Evolutionary conservation across 2,113 vertebrate genomes (phyloP).

Genomic region (Probosciger aterrimus): DNA sequence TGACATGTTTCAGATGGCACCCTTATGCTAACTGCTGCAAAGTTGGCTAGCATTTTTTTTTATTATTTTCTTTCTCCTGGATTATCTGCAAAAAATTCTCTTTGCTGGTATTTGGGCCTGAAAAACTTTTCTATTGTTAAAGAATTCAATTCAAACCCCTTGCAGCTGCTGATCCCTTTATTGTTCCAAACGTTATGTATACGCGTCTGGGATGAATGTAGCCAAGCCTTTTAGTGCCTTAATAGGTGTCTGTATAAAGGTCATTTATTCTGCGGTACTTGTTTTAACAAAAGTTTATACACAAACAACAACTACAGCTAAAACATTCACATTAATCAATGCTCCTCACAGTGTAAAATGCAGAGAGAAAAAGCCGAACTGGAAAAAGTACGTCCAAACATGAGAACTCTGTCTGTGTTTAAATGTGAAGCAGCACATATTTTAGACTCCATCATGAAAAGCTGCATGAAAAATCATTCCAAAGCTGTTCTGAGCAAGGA

Average conservation of each 20-base stretch:
- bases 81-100: slow-evolving; percentile 80
- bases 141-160: slow-evolving; percentile 79
- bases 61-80: slow-evolving; percentile 80
- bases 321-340: slow-evolving; percentile 78
- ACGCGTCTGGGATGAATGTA: slow-evolving; percentile 75
- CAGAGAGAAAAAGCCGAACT: slow-evolving; percentile 19
- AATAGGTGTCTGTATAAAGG: slow-evolving; percentile 82
- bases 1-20: slow-evolving; percentile 81
- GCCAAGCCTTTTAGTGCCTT: slow-evolving; percentile 81
- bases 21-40: slow-evolving; percentile 76
- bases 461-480: neutral
- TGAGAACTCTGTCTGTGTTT: slow-evolving; percentile 21
- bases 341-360: slow-evolving; percentile 52
- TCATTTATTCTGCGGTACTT: slow-evolving; percentile 78
- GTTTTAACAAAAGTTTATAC: slow-evolving; percentile 84
- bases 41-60: slow-evolving; percentile 75
- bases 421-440: slow-evolving; percentile 11
- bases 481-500: neutral
- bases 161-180: slow-evolving; percentile 81
- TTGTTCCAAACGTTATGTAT: slow-evolving; percentile 76
- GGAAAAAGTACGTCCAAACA: slow-evolving; percentile 17
- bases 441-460: slow-evolving; percentile 4
- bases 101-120: slow-evolving; percentile 79
- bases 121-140: slow-evolving; percentile 83
- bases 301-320: slow-evolving; percentile 79